Evolutionary conservation across 2,113 vertebrate genomes (phyloP).

Genomic region (Cyanoderma ruficeps): DNA sequence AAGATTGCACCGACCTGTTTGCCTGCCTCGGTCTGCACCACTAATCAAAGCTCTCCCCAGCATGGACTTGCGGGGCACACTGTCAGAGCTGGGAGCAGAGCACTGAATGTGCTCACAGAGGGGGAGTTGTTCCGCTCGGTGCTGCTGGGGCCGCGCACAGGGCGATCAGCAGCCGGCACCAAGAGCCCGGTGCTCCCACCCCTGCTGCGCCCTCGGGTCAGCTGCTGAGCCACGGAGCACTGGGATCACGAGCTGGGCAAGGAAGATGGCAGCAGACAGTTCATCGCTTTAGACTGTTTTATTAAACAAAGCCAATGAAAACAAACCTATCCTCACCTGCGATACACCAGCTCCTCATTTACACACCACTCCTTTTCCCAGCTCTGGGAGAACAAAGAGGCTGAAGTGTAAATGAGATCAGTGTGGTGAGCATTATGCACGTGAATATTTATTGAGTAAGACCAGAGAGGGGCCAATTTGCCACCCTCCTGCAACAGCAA

Average conservation of each 20-base stretch:
- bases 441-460: conserved; percentile 12
- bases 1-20: not conserved
- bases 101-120: not conserved
- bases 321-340: not conserved
- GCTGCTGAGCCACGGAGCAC: accelerated
- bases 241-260: not conserved
- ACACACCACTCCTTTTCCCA: not conserved
- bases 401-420: not conserved
- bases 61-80: not conserved
- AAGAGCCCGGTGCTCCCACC: not conserved
- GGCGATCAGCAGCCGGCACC: not conserved
- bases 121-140: not conserved
- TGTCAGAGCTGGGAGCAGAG: not conserved
- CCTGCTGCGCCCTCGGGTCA: accelerated
- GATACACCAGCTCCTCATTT: not conserved
- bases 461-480: not conserved
- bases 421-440: not conserved
- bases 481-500: not conserved
- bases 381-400: not conserved
- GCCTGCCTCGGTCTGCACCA: not conserved
- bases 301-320: conserved; percentile 41
- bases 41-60: not conserved
- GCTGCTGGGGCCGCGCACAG: accelerated
- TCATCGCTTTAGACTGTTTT: not conserved
- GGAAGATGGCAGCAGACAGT: not conserved